Conservation (phyloP, 53 echinoderm and acorn worm genomes). For the Paelopatides confundens region DNA sequence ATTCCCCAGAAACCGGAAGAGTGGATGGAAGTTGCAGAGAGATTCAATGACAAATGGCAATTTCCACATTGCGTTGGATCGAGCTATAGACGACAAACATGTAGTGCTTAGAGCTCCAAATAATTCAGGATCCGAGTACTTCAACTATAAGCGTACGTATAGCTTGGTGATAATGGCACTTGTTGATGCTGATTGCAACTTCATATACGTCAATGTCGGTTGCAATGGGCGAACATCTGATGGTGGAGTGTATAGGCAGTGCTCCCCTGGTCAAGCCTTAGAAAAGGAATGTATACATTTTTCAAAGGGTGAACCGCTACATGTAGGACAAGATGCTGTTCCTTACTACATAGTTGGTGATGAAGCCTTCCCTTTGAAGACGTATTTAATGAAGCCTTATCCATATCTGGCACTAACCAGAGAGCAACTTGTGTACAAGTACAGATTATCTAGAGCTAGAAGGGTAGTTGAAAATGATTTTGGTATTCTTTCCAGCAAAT, state of each 20-base stretch:
- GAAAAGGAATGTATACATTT: not conserved
- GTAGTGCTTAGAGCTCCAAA: too few relatives aligned
- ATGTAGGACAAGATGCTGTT: not conserved
- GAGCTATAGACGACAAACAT: slow-evolving; percentile 58
- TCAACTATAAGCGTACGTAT: slow-evolving; percentile 55
- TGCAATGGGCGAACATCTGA: too few relatives aligned
- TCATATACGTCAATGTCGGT: too few relatives aligned
- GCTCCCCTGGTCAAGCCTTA: not conserved
- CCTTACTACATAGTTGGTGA: slow-evolving; percentile 49
- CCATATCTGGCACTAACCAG: not conserved
- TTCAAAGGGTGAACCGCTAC: not conserved
- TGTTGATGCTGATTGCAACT: too few relatives aligned
- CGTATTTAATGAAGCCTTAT: too few relatives aligned
- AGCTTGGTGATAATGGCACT: slow-evolving; percentile 31
- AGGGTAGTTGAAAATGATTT: too few relatives aligned
- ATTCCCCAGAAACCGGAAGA: not conserved
- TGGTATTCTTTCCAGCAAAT: too few relatives aligned
- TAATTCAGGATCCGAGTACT: slow-evolving; percentile 46
- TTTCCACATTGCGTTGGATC: slow-evolving; percentile 64
- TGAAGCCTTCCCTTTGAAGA: slow-evolving; percentile 46
- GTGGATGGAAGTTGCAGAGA: too few relatives aligned
- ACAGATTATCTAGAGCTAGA: not conserved
- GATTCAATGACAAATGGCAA: slow-evolving; percentile 37
- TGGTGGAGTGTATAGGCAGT: too few relatives aligned
- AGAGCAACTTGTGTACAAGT: not conserved